phyloP scores from a whole-genome alignment of 2,113 vertebrate species.

The Ictalurus punctatus region DNA sequence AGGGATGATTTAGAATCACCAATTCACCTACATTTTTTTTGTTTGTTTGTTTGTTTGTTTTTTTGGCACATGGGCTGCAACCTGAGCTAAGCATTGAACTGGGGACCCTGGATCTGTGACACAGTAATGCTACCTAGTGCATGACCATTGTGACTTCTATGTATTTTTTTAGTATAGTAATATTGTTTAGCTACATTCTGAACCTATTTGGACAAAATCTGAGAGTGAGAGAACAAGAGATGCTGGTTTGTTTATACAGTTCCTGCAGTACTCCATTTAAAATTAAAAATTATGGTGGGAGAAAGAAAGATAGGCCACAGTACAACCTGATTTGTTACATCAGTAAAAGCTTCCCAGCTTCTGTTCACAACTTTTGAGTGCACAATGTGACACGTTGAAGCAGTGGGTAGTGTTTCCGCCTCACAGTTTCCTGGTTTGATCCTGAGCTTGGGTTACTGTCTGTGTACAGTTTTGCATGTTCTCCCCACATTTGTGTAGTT shows the following conservation, averaged over 20 bases:
- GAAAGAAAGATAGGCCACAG: background rate
- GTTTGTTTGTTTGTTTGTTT: no score
- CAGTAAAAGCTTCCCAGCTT: background rate
- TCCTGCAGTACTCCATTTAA: background rate
- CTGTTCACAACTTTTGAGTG: background rate
- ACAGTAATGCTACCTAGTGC: background rate
- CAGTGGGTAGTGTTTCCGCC: background rate
- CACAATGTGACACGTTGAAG: background rate
- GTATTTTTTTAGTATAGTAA: background rate
- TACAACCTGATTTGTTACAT: background rate
- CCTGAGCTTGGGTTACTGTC: background rate
- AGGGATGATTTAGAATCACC: no score
- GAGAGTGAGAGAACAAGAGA: background rate
- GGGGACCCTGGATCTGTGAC: no score
- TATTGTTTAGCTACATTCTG: background rate
- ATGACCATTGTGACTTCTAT: background rate
- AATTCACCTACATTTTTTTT: no score
- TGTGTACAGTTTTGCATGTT: background rate
- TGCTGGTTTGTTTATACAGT: background rate
- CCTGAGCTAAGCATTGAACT: background rate
- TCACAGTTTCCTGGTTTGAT: background rate
- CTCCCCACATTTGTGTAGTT: background rate
- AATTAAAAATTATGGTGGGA: background rate
- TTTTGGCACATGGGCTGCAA: background rate
- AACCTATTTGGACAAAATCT: background rate